Conservation (phyloP, 2,113 vertebrate species). For the Mobula hypostoma region DNA sequence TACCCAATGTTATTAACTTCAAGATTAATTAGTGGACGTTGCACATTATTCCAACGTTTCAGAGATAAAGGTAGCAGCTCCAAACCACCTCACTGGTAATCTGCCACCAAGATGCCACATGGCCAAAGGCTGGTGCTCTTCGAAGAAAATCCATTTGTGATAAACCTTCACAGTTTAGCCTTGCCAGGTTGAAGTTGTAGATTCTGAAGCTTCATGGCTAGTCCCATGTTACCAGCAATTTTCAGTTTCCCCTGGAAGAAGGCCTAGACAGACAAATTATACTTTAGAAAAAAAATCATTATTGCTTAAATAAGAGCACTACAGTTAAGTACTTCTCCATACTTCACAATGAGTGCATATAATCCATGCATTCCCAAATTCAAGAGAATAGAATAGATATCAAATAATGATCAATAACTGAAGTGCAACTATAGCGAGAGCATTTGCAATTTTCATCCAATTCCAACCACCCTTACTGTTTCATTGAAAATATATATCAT, state of each 20-base stretch:
- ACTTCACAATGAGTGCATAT: not conserved
- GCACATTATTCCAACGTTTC: constrained; percentile 25
- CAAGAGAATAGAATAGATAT: not conserved
- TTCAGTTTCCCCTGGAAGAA: constrained; percentile 92
- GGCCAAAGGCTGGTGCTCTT: not conserved
- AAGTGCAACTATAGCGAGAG: not conserved
- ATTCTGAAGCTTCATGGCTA: constrained; percentile 90
- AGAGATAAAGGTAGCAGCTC: constrained; percentile 14
- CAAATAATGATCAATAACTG: not conserved
- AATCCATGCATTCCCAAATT: not conserved
- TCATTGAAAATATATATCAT: not conserved
- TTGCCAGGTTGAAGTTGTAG: constrained; percentile 75
- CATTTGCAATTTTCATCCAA: not conserved
- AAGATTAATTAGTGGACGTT: constrained; percentile 5
- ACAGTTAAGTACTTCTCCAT: not conserved
- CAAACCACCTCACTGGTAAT: not conserved
- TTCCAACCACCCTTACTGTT: not conserved
- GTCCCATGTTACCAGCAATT: constrained; percentile 80
- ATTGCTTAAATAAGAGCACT: not conserved
- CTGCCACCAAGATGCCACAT: not conserved
- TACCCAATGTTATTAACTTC: constrained; percentile 26
- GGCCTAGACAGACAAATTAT: constrained; percentile 55
- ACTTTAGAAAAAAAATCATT: not conserved
- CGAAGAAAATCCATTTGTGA: not conserved
- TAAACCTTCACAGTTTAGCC: constrained; percentile 74